phyloP scores from a whole-genome alignment of 2,888 invertebrate genomes.

The Dyspetes luteomarginatus region DNA sequence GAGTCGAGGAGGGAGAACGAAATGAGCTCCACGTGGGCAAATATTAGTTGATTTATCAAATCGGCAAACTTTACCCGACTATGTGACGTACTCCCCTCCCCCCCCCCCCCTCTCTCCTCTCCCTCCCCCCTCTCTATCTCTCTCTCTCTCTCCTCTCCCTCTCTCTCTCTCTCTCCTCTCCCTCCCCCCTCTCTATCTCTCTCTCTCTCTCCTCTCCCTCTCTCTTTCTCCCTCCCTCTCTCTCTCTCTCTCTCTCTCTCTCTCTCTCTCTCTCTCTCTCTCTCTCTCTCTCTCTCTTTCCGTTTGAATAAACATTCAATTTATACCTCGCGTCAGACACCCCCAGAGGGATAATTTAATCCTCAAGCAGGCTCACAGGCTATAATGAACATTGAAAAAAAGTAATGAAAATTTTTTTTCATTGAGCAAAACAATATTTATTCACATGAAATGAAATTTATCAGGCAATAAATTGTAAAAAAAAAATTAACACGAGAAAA shows the following conservation, averaged over 20 bases:
- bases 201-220: neutral
- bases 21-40: constrained; percentile 56
- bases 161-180: neutral
- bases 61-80: constrained; percentile 43
- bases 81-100: too few relatives aligned
- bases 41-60: constrained; percentile 63
- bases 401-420: too few relatives aligned
- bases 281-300: neutral
- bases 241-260: neutral
- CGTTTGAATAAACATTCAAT: constrained; percentile 24
- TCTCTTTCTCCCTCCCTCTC: neutral
- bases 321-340: neutral
- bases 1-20: constrained; percentile 17
- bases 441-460: too few relatives aligned
- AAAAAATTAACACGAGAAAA: too few relatives aligned
- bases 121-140: neutral
- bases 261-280: neutral
- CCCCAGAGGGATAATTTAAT: neutral
- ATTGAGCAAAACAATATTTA: too few relatives aligned
- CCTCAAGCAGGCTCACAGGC: neutral
- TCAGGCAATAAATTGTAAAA: neutral
- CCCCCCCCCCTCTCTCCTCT: neutral
- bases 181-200: too few relatives aligned
- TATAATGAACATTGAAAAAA: too few relatives aligned
- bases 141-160: neutral